Base-by-base conservation (phyloP, 2,888 invertebrate species). In the Limnephilus auricula region DNA sequence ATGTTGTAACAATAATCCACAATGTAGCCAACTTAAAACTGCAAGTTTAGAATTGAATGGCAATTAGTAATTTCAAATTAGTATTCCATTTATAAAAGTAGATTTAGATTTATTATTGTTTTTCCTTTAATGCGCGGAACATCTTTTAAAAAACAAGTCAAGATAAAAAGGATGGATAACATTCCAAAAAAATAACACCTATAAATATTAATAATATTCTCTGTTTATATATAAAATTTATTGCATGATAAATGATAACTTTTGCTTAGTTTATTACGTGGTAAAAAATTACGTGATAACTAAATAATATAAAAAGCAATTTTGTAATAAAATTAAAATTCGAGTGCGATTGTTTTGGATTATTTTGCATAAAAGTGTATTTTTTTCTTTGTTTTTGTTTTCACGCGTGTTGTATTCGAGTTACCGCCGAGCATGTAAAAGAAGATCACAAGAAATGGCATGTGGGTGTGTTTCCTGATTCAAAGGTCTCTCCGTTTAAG, bases 1-100 rank as follows among this genome's bases (percentile, higher is more conserved):
- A 18, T 40, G 40, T 85, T 85, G 30, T 45, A 15, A 40, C 40
- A 85, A 84, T 84, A 84, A 37, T 34, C 40, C n/a, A 45, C 30
- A 25, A 45, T 13, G 34, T 85, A 85, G 85, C 30, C 10, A 15
- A 85, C 85, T 45, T 40, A n/a, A 85, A 30, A n/a, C 85, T 85
- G 85, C 85, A 85, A 40, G n/a, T 84, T 80, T 32, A 80, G 34
- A 34, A 82, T 6, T 32, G 40, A 85, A 45, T n/a, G 85, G 85
- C 37, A 32, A 10, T 82, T 85, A 85, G 85, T 40, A 30, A 85
- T 85, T 85, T 85, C 40, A 30, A 85, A 85, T 85, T 85, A 85
- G 85, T 85, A 85, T 85, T 85, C 85, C 85, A 40, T 37, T 30
- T 85, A 85, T 30, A 37, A 40, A n/a, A 40, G 40, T 85, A 85